Percentiles rank a stretch among this genome's conserved stretches.
Conservation (phyloP, 2,113 vertebrate genomes). For the Silurus glanis region DNA sequence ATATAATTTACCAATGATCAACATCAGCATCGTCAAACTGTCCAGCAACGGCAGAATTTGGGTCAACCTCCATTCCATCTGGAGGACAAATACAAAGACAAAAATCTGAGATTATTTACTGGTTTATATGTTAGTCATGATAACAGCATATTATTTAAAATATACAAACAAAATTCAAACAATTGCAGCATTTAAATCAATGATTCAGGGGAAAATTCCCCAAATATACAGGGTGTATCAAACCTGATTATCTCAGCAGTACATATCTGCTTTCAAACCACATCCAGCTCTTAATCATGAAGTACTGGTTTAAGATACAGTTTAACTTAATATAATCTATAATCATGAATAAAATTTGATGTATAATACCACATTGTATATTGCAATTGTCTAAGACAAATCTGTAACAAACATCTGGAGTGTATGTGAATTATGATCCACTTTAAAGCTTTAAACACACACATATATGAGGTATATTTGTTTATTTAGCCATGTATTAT, state of each 20-base stretch:
- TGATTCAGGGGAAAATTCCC: not conserved
- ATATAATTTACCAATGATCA: constrained; percentile 82
- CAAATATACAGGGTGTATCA: not conserved
- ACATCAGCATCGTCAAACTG: constrained; percentile 97
- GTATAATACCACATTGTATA: no score
- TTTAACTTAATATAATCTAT: not conserved
- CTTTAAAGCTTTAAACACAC: no score
- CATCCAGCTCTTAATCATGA: not conserved
- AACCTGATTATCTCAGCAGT: no score
- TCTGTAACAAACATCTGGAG: not conserved
- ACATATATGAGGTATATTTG: no score
- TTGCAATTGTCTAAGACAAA: not conserved
- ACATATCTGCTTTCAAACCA: not conserved
- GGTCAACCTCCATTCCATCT: constrained; percentile 96
- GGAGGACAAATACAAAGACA: constrained; percentile 19
- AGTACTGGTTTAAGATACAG: not conserved
- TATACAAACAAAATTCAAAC: not conserved
- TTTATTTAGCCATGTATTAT: not conserved
- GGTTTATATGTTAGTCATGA: not conserved
- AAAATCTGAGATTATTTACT: not conserved
- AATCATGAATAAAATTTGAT: not conserved
- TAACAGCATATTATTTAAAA: not conserved
- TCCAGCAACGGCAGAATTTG: constrained; percentile 79
- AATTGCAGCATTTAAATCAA: not conserved
- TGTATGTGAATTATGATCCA: not conserved